These are phyloP conservation scores for Etheostoma perlongum DNA, from an alignment of 2,797 vertebrate species.

Conservation along the genomic window DNA sequence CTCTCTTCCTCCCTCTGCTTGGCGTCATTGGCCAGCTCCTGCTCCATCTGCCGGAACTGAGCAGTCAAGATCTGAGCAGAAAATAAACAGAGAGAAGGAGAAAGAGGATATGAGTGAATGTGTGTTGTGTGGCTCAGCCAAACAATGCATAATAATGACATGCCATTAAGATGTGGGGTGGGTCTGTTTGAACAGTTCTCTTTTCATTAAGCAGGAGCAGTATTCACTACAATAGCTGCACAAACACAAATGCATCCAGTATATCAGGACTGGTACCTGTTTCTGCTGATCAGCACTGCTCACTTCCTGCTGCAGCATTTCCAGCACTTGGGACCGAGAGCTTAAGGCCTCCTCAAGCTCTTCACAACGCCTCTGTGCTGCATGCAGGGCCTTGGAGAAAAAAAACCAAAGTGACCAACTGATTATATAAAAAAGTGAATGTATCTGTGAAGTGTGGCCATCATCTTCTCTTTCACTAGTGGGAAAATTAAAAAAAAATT, in stretches of 20 bases:
- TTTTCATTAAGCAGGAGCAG: conserved; percentile 18
- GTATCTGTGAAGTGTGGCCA: background rate
- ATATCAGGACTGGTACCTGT: conserved; percentile 83
- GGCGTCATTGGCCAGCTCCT: conserved; percentile 81
- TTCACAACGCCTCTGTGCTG: conserved; percentile 86
- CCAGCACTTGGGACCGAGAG: conserved; percentile 89
- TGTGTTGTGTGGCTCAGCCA: conserved; percentile 28
- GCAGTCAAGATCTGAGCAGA: conserved; percentile 85
- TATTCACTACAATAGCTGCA: background rate
- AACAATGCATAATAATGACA: conserved; percentile 31
- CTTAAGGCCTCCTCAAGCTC: conserved; percentile 89
- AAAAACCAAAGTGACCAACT: background rate
- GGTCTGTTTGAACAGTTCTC: conserved; percentile 35
- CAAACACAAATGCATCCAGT: conserved; percentile 5
- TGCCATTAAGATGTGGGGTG: conserved; percentile 15
- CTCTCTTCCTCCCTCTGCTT: conserved; percentile 81
- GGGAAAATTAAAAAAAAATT: background rate
- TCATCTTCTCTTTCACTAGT: background rate
- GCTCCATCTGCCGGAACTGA: conserved; percentile 90
- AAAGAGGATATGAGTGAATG: conserved; percentile 28
- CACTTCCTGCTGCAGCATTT: conserved; percentile 93
- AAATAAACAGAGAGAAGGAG: background rate
- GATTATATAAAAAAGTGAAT: background rate
- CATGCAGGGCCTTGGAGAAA: conserved; percentile 82
- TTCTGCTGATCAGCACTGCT: conserved; percentile 89